phyloP scores from a whole-genome alignment of 2,888 invertebrate species.

The Harpagoxenus sublaevis region DNA sequence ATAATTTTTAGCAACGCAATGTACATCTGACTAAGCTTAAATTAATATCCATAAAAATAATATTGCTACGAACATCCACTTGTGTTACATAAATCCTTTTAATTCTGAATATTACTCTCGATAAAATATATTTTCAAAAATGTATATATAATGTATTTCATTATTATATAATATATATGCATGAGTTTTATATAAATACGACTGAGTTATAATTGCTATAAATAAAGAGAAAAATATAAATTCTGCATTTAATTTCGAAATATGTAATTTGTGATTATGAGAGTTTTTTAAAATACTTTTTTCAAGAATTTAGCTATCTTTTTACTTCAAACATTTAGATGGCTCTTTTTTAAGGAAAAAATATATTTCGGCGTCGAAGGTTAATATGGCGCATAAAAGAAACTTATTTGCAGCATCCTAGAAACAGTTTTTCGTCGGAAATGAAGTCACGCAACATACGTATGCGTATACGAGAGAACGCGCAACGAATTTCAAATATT shows the following conservation, averaged over 20 bases:
- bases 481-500: conserved; percentile 78
- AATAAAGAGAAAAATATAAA: not conserved
- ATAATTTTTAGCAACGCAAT: conserved; percentile 20
- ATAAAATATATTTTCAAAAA: conserved; percentile 11
- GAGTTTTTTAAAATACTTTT: not conserved
- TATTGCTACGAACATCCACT: not conserved
- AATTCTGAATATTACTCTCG: not conserved
- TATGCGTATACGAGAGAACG: conserved; percentile 45
- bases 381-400: conserved; percentile 33
- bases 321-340: not conserved
- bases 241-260: not conserved
- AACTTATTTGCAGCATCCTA: conserved; percentile 34
- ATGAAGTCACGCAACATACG: conserved; percentile 38
- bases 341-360: not conserved
- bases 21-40: conserved; percentile 26
- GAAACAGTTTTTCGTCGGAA: conserved; percentile 28
- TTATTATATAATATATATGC: not conserved
- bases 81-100: conserved; percentile 6
- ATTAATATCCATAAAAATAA: conserved; percentile 43
- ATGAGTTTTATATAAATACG: not conserved
- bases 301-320: not conserved
- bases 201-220: not conserved
- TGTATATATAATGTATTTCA: not conserved
- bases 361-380: conserved; percentile 23
- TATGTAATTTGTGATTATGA: not conserved